phyloP scores from a whole-genome alignment of 1,140 invertebrate species.

The Camponotus vicinus region DNA sequence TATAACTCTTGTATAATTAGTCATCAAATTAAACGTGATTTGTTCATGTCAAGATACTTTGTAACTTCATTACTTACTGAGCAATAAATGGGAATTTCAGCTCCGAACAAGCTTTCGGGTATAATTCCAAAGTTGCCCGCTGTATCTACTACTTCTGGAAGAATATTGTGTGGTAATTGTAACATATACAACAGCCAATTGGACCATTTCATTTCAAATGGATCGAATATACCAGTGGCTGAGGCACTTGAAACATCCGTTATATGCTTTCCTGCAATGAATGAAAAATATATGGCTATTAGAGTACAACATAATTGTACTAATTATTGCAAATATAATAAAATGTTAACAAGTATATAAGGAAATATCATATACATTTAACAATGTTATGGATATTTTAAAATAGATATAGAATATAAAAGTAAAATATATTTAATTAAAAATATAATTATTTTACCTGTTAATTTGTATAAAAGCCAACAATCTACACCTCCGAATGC shows the following conservation, averaged over 20 bases:
- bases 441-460: slow-evolving; percentile 78
- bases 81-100: slow-evolving; percentile 91
- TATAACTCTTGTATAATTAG: background rate
- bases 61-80: slow-evolving; percentile 88
- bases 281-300: background rate
- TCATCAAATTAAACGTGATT: background rate
- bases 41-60: slow-evolving; percentile 31
- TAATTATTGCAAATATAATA: background rate
- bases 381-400: background rate
- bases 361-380: background rate
- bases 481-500: slow-evolving; percentile 97
- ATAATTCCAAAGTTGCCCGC: slow-evolving; percentile 91
- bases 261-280: slow-evolving; percentile 87
- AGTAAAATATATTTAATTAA: slow-evolving; percentile 1
- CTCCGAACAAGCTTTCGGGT: slow-evolving; percentile 90
- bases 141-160: slow-evolving; percentile 94
- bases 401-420: background rate
- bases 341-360: no score
- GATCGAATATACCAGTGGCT: slow-evolving; percentile 97
- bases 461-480: slow-evolving; percentile 95
- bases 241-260: slow-evolving; percentile 96
- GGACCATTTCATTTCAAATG: slow-evolving; percentile 94
- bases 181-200: slow-evolving; percentile 90
- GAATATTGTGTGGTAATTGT: slow-evolving; percentile 90
- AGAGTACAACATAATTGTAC: background rate